Evolutionary conservation across 1,140 invertebrate species (phyloP).

Genomic region (Aphelinus atriplicis): DNA sequence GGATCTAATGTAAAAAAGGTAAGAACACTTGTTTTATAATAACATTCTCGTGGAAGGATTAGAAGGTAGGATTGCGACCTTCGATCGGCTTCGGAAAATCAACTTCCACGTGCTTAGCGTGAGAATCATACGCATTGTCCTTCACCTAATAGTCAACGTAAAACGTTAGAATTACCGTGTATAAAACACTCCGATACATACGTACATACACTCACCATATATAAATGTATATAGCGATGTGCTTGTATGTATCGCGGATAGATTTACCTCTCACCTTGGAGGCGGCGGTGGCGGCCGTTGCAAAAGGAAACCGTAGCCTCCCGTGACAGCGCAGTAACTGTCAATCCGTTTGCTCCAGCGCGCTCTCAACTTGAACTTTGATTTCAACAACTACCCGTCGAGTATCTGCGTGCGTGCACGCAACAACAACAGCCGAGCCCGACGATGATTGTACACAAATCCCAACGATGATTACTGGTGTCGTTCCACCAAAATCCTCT

Average conservation of each 20-base stretch:
- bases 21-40: slow-evolving; percentile 22
- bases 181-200: slow-evolving; percentile 11
- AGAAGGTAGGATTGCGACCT: slow-evolving; percentile 38
- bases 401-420: no score
- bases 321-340: not conserved
- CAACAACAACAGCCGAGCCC: no score
- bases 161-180: slow-evolving; percentile 26
- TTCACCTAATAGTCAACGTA: slow-evolving; percentile 38
- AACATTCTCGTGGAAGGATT: slow-evolving; percentile 24
- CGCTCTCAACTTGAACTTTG: not conserved
- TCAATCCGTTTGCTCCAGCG: slow-evolving; percentile 1
- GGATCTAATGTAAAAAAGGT: not conserved
- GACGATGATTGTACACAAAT: no score
- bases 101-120: slow-evolving; percentile 38
- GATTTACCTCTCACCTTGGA: slow-evolving; percentile 34
- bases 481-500: no score
- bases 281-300: not conserved
- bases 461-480: no score
- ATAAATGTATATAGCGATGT: not conserved
- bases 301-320: slow-evolving; percentile 21
- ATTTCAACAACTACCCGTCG: not conserved
- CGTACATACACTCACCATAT: not conserved
- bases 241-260: slow-evolving; percentile 7
- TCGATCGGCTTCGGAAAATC: slow-evolving; percentile 36
- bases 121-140: slow-evolving; percentile 39